Percentiles rank a stretch among this genome's conserved stretches.
Evolutionary conservation across 2,888 invertebrate genomes (phyloP).

Genomic region (Hybos culiciformis): DNA sequence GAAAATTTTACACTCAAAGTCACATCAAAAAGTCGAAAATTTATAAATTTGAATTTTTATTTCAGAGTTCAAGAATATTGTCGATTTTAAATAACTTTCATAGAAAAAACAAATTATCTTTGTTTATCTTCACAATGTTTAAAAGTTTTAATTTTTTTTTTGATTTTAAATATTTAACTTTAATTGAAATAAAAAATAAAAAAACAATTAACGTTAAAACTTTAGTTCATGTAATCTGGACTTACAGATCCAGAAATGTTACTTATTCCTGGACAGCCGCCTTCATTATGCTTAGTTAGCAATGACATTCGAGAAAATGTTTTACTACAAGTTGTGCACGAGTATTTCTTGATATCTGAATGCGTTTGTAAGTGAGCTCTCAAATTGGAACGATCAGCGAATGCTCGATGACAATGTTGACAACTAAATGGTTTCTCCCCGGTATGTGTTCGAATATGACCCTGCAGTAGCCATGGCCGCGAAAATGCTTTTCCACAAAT

Average conservation of each 20-base stretch:
- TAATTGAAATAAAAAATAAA: neutral
- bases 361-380: conserved; percentile 96
- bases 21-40: no score
- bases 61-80: neutral
- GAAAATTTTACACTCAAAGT: no score
- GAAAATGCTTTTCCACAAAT: conserved; percentile 96
- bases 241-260: conserved; percentile 8
- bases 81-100: neutral
- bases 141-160: no score
- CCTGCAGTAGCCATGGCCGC: conserved; percentile 92
- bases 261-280: conserved; percentile 56
- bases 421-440: conserved; percentile 98
- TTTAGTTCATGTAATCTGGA: conserved; percentile 4
- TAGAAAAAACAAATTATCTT: no score
- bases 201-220: no score
- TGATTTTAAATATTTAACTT: no score
- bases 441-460: conserved; percentile 95
- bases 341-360: conserved; percentile 95
- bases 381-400: conserved; percentile 92
- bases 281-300: conserved; percentile 83
- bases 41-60: neutral
- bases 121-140: no score
- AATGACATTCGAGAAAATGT: conserved; percentile 96
- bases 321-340: conserved; percentile 82
- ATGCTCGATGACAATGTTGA: conserved; percentile 87